Percentiles rank a stretch among this genome's conserved stretches.
Conservation (phyloP, 53 echinoderm and acorn worm species). For the Mesocentrotus franciscanus region DNA sequence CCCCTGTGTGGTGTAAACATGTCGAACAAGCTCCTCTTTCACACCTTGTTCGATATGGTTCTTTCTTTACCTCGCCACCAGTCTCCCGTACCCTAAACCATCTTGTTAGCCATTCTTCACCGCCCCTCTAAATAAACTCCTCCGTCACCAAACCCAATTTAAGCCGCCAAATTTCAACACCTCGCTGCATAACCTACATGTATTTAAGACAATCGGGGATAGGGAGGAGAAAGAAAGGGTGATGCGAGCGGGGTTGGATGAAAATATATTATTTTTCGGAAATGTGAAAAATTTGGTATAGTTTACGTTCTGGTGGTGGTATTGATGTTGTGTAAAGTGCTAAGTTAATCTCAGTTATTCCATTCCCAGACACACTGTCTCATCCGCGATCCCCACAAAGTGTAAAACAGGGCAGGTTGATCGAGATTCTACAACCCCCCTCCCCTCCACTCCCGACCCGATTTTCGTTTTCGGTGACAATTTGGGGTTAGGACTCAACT, state of each 20-base stretch:
- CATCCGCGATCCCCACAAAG: slow-evolving; percentile 13
- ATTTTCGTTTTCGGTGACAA: neutral
- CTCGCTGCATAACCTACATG: slow-evolving; percentile 31
- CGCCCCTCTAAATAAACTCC: slow-evolving; percentile 61
- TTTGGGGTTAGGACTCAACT: neutral
- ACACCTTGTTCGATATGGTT: slow-evolving; percentile 49
- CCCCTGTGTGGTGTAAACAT: slow-evolving; percentile 60
- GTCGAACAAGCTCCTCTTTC: slow-evolving; percentile 53
- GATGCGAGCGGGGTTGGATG: neutral
- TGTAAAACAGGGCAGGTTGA: slow-evolving; percentile 13
- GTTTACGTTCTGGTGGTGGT: slow-evolving; percentile 67
- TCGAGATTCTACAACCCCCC: neutral
- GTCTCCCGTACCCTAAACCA: slow-evolving; percentile 31
- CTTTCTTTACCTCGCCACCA: slow-evolving; percentile 9
- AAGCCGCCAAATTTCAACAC: slow-evolving; percentile 65
- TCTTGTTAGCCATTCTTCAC: slow-evolving; percentile 60
- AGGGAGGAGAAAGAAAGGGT: neutral
- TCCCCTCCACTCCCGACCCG: neutral
- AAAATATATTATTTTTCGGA: slow-evolving; percentile 52
- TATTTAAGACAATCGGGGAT: slow-evolving; percentile 24
- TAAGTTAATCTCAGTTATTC: slow-evolving; percentile 62
- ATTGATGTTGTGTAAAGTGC: slow-evolving; percentile 62
- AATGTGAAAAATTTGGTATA: slow-evolving; percentile 56
- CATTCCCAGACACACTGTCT: slow-evolving; percentile 60
- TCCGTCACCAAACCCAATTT: slow-evolving; percentile 64